Evolutionary conservation across 1,140 invertebrate species (phyloP).

Genomic region (Pseudomyrmex sp.): DNA sequence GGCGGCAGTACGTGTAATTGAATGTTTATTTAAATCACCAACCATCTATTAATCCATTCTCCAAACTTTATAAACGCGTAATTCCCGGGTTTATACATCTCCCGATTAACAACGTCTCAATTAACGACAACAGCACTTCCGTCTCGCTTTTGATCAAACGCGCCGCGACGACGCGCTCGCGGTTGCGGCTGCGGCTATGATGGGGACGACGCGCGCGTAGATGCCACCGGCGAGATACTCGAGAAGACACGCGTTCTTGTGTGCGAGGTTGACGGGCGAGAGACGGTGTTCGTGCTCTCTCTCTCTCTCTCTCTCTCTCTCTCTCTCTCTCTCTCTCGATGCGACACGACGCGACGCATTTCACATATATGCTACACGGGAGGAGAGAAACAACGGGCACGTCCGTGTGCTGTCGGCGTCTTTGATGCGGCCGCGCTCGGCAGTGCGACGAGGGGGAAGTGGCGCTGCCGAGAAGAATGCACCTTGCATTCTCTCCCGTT

Average conservation of each 20-base stretch:
- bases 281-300: not conserved
- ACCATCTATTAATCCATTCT: too few species aligned
- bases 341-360: constrained; percentile 19
- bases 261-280: not conserved
- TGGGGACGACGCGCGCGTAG: constrained; percentile 9
- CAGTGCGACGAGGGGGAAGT: constrained; percentile 36
- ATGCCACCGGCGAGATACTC: constrained; percentile 53
- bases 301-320: too few species aligned
- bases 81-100: not conserved
- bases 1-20: too few species aligned
- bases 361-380: constrained; percentile 23
- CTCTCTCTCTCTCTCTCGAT: too few species aligned
- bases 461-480: constrained; percentile 68
- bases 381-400: not conserved
- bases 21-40: too few species aligned
- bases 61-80: not conserved
- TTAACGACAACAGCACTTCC: constrained; percentile 1
- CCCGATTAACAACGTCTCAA: constrained; percentile 5
- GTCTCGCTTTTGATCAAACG: not conserved
- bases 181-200: not conserved
- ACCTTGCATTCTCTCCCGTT: constrained; percentile 59
- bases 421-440: constrained; percentile 60
- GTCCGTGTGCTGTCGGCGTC: constrained; percentile 60
- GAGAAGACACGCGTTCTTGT: constrained; percentile 44
- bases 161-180: constrained; percentile 1